Conservation (phyloP, 2,888 invertebrate genomes). For the Sinodicranocentrus sp. region DNA sequence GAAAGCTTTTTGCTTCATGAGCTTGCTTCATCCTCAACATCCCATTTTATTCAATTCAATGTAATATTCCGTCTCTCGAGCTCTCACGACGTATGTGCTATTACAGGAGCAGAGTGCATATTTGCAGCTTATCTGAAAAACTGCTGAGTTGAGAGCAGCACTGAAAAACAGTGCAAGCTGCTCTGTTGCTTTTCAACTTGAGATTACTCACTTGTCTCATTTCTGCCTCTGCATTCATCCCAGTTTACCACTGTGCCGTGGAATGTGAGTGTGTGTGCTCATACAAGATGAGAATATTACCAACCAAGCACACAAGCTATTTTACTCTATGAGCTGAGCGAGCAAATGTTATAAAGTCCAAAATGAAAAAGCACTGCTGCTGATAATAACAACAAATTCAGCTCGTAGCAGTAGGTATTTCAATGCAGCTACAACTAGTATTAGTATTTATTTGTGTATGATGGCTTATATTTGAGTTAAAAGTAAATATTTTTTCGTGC, state of each 20-base stretch:
- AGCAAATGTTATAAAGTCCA: too few species aligned
- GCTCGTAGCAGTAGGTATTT: too few species aligned
- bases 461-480: not conserved
- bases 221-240: conserved; percentile 6
- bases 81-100: not conserved
- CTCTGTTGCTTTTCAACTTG: not conserved
- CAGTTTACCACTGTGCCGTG: not conserved
- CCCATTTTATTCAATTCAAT: not conserved
- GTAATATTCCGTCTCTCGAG: not conserved
- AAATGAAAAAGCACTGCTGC: too few species aligned
- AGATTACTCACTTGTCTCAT: not conserved
- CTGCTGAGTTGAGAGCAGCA: conserved; percentile 37
- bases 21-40: conserved; percentile 2
- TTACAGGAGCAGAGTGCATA: conserved; percentile 4
- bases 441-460: too few species aligned
- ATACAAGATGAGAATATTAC: not conserved
- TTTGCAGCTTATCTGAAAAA: conserved; percentile 43
- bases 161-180: conserved; percentile 29
- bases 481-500: not conserved
- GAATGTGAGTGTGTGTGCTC: not conserved
- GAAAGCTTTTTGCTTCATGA: not conserved
- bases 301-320: too few species aligned
- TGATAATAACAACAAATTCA: too few species aligned
- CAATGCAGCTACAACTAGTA: too few species aligned
- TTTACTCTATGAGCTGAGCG: too few species aligned